phyloP scores from a whole-genome alignment of 2,888 invertebrate species.

The Tenthredo distinguenda region DNA sequence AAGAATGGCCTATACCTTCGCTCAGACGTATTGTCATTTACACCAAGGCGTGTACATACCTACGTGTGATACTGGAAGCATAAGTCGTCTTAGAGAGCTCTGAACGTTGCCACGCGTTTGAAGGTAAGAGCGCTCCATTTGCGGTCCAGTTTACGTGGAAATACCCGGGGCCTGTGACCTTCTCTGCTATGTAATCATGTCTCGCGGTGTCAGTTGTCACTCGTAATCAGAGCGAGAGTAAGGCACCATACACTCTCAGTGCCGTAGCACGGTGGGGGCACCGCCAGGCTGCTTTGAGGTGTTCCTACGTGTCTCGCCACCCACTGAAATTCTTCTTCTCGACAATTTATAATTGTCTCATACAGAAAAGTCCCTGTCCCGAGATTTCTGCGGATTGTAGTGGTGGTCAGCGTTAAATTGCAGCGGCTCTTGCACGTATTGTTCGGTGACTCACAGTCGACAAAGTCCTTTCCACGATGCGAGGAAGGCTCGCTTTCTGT shows the following conservation, averaged over 20 bases:
- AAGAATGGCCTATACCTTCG: not conserved
- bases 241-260: not conserved
- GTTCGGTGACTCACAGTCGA: slow-evolving; percentile 47
- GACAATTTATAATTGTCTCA: not conserved
- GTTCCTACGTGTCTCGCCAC: not conserved
- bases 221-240: slow-evolving; percentile 44
- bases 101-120: not conserved
- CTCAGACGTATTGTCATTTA: not conserved
- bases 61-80: not conserved
- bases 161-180: slow-evolving; percentile 33
- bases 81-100: not conserved
- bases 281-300: not conserved
- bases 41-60: not conserved
- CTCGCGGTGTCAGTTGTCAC: slow-evolving; percentile 25
- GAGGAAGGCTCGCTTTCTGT: slow-evolving; percentile 35
- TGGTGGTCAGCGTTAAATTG: slow-evolving; percentile 34
- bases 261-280: not conserved
- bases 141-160: slow-evolving; percentile 42
- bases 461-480: slow-evolving; percentile 3
- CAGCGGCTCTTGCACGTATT: slow-evolving; percentile 30
- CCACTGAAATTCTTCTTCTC: not conserved
- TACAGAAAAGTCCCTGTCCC: not conserved
- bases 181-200: slow-evolving; percentile 18
- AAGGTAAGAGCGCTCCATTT: slow-evolving; percentile 39
- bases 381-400: not conserved